phyloP scores from a whole-genome alignment of 2,888 invertebrate genomes.

The Acleris laterana region DNA sequence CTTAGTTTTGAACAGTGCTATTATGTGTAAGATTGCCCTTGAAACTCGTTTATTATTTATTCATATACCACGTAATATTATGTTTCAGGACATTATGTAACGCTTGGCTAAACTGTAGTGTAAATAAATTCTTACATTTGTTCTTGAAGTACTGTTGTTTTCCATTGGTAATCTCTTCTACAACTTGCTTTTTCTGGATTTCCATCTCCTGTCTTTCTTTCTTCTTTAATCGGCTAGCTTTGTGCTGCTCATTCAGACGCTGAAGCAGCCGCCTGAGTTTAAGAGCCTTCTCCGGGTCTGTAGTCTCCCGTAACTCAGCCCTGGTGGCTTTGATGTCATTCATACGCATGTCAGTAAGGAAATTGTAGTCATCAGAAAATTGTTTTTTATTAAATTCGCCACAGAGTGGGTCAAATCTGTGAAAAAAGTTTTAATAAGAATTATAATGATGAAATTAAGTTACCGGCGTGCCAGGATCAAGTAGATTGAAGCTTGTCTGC shows the following conservation, averaged over 20 bases:
- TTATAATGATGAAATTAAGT: too few species aligned
- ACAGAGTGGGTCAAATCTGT: conserved; percentile 92
- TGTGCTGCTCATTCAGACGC: conserved; percentile 91
- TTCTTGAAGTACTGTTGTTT: conserved; percentile 87
- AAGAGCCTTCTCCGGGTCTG: conserved; percentile 85
- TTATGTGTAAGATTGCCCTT: too few species aligned
- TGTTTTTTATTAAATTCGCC: conserved; percentile 90
- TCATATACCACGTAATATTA: too few species aligned
- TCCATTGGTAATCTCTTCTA: conserved; percentile 85
- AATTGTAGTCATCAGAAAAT: conserved; percentile 91
- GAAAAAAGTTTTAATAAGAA: neutral
- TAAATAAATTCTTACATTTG: conserved; percentile 61
- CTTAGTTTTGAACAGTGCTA: too few species aligned
- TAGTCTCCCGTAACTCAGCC: conserved; percentile 84
- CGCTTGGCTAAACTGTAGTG: too few species aligned
- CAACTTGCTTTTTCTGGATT: conserved; percentile 80
- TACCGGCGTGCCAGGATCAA: neutral
- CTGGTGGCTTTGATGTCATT: conserved; percentile 88
- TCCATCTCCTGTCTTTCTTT: conserved; percentile 82
- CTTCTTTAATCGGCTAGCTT: conserved; percentile 84
- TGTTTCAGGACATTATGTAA: too few species aligned
- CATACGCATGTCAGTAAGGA: conserved; percentile 88
- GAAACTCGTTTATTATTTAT: too few species aligned
- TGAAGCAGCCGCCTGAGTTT: conserved; percentile 89
- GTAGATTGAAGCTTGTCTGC: neutral